A percentile compares a stretch with the other conserved stretches of the same genome.
Conservation (phyloP, 2,888 invertebrate genomes). For the Nomada hirtipes region DNA sequence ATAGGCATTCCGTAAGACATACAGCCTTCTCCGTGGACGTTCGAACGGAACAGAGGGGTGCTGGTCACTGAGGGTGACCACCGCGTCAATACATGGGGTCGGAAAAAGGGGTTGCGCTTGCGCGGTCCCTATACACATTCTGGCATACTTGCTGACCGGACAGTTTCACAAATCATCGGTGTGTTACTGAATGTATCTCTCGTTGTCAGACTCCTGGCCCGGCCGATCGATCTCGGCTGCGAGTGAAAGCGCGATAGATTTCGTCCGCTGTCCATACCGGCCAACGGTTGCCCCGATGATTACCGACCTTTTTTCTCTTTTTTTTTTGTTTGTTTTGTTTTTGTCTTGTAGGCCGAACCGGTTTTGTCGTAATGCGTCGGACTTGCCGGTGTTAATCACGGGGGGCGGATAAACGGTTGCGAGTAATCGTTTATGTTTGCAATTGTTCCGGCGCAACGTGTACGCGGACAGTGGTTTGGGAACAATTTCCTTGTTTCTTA, state of each 20-base stretch:
- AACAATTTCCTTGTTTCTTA: too few relatives aligned
- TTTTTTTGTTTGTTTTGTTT: too few relatives aligned
- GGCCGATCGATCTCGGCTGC: constrained; percentile 61
- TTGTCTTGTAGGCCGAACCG: background rate
- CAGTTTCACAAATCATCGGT: constrained; percentile 77
- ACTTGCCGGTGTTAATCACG: constrained; percentile 13
- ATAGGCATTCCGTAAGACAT: constrained; percentile 83
- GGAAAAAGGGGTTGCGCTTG: constrained; percentile 81
- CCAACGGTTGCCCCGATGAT: constrained; percentile 22
- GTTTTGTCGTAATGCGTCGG: background rate
- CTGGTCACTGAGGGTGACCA: constrained; percentile 82
- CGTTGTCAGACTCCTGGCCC: constrained; percentile 58
- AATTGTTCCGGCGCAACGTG: too few relatives aligned
- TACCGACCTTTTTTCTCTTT: constrained; percentile 22
- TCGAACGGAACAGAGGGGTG: constrained; percentile 75
- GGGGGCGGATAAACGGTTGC: background rate
- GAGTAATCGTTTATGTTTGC: background rate
- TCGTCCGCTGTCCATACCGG: constrained; percentile 9
- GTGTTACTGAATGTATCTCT: constrained; percentile 72
- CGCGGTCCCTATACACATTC: constrained; percentile 75
- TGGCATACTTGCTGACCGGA: constrained; percentile 74
- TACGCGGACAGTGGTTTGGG: too few relatives aligned
- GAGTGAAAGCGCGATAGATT: constrained; percentile 61
- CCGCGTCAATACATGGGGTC: constrained; percentile 82
- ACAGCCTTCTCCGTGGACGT: constrained; percentile 75